Conservation (phyloP, 1,140 invertebrate genomes). For the Trachymyrmex septentrionalis region DNA sequence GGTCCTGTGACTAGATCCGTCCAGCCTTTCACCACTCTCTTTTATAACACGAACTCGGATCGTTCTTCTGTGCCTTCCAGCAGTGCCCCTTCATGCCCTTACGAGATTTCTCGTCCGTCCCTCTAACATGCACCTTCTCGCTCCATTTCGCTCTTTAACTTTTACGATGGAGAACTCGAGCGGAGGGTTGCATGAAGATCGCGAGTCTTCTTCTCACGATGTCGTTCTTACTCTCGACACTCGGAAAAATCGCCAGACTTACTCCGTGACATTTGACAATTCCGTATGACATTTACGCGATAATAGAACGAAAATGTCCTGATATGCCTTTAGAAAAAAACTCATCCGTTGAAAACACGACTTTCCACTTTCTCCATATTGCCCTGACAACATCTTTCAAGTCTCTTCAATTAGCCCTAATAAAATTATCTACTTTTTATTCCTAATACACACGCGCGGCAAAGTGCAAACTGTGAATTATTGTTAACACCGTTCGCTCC, state of each 20-base stretch:
- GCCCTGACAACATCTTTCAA: background rate
- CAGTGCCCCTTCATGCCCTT: constrained; percentile 44
- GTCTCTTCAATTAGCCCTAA: constrained; percentile 36
- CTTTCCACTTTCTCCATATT: constrained; percentile 22
- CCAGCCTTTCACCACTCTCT: constrained; percentile 47
- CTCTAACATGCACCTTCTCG: constrained; percentile 27
- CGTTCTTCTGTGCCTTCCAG: constrained; percentile 33
- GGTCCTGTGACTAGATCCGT: constrained; percentile 27
- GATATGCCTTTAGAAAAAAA: background rate
- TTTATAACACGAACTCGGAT: constrained; percentile 25
- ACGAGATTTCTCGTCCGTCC: constrained; percentile 28
- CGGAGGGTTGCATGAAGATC: constrained; percentile 37
- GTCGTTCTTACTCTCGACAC: constrained; percentile 5
- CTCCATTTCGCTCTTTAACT: constrained; percentile 64
- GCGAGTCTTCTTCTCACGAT: background rate
- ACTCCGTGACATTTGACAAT: constrained; percentile 45
- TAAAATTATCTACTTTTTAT: constrained; percentile 41
- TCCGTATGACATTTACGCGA: constrained; percentile 24
- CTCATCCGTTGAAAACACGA: background rate
- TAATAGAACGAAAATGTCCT: constrained; percentile 15
- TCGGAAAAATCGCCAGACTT: constrained; percentile 28
- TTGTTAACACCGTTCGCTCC: constrained; percentile 10
- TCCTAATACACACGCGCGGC: constrained; percentile 7
- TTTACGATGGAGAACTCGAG: constrained; percentile 42
- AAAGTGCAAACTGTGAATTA: constrained; percentile 38